A percentile compares a stretch with the other conserved stretches of the same genome.
phyloP scores from a whole-genome alignment of 2,888 invertebrate species.

The Linhomoeus sp. region DNA sequence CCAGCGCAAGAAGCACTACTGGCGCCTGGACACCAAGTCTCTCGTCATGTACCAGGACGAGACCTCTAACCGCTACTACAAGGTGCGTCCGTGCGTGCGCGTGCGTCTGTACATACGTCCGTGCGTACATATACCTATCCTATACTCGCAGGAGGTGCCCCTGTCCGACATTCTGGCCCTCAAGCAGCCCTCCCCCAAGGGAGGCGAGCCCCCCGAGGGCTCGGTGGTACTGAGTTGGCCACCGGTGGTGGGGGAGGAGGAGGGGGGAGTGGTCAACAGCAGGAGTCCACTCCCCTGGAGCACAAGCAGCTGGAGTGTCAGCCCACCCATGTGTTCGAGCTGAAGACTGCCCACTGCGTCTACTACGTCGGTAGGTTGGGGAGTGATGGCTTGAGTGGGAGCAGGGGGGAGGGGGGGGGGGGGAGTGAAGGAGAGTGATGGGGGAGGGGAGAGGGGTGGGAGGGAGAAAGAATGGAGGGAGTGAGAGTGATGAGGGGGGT shows the following conservation, averaged over 20 bases:
- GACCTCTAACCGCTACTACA: slow-evolving; percentile 62
- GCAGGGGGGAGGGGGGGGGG: too few relatives aligned
- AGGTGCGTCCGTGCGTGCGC: slow-evolving; percentile 41
- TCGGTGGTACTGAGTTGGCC: too few relatives aligned
- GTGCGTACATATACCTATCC: slow-evolving; percentile 44
- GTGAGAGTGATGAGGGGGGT: background rate
- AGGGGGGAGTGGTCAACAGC: too few relatives aligned
- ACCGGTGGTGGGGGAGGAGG: too few relatives aligned
- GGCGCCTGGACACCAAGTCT: slow-evolving; percentile 87
- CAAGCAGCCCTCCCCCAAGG: slow-evolving; percentile 44
- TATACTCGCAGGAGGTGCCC: slow-evolving; percentile 90
- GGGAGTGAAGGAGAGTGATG: too few relatives aligned
- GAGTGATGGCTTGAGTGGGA: too few relatives aligned
- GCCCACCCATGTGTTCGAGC: slow-evolving; percentile 19
- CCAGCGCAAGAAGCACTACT: slow-evolving; percentile 40
- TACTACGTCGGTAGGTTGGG: slow-evolving; percentile 64
- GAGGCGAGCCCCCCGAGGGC: too few relatives aligned
- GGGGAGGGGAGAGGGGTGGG: too few relatives aligned
- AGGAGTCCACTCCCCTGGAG: too few relatives aligned
- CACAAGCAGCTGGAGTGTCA: slow-evolving; percentile 10
- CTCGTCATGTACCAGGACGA: slow-evolving; percentile 84
- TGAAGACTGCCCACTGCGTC: slow-evolving; percentile 29
- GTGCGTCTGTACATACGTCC: background rate
- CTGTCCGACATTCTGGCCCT: slow-evolving; percentile 70
- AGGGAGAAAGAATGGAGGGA: too few relatives aligned